phyloP scores from a whole-genome alignment of 2,888 invertebrate genomes.

The Anagyrus pseudococci region DNA sequence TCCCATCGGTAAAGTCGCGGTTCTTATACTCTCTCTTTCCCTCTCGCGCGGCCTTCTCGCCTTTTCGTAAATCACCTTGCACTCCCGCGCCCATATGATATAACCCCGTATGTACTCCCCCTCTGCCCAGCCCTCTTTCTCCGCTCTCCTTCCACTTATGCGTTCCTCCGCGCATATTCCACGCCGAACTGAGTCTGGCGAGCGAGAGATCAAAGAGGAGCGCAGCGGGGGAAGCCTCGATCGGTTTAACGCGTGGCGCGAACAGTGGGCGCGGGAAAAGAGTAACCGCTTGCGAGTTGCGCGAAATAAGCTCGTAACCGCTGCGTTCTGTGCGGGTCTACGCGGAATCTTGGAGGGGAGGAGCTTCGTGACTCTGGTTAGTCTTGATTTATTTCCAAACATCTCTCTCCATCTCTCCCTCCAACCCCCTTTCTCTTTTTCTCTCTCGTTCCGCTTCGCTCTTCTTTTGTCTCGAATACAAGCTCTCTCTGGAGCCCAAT shows the following conservation, averaged over 20 bases:
- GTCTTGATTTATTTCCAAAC: constrained; percentile 59
- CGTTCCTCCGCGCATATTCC: background rate
- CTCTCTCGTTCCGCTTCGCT: constrained; percentile 15
- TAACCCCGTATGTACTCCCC: background rate
- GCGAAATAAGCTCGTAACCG: constrained; percentile 14
- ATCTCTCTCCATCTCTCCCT: constrained; percentile 53
- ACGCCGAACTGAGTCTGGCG: background rate
- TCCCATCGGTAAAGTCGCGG: too few species aligned
- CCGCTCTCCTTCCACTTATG: background rate
- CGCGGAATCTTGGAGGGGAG: background rate
- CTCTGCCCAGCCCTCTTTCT: background rate
- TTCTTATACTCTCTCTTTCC: background rate
- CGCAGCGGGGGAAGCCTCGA: constrained; percentile 34
- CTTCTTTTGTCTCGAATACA: too few species aligned
- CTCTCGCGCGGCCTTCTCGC: constrained; percentile 46
- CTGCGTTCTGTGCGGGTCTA: constrained; percentile 3
- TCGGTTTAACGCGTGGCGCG: constrained; percentile 32
- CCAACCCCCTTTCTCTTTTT: background rate
- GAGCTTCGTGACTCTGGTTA: constrained; percentile 52
- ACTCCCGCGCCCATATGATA: constrained; percentile 27
- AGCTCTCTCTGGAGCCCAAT: background rate
- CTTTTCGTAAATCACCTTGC: constrained; percentile 39
- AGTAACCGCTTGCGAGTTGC: too few species aligned
- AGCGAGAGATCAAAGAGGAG: constrained; percentile 37
- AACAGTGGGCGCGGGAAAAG: constrained; percentile 16